These are phyloP conservation scores for Zaprionus ghesquierei DNA, from an alignment of 1,140 invertebrate species.

Conservation along the genomic window DNA sequence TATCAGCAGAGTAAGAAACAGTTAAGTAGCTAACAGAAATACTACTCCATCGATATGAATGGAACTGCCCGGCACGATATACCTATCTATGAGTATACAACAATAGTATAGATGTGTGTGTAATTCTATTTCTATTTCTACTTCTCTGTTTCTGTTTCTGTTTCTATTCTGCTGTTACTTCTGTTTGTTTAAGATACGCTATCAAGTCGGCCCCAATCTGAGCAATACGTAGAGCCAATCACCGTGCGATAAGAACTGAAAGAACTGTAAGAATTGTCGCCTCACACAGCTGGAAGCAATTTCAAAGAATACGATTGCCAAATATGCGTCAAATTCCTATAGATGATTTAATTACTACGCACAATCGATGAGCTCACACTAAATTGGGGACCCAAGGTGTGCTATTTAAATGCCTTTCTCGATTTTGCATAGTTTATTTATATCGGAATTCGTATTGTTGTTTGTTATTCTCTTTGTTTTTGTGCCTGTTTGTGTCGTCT, in stretches of 20 bases:
- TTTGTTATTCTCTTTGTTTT: neutral
- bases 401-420: constrained; percentile 23
- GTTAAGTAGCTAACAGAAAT: constrained; percentile 30
- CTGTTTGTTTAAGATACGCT: constrained; percentile 58
- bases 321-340: constrained; percentile 8
- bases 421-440: constrained; percentile 32
- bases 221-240: constrained; percentile 26
- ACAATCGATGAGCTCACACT: constrained; percentile 54
- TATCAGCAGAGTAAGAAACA: constrained; percentile 56
- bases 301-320: neutral
- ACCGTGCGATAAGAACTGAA: constrained; percentile 25
- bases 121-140: neutral
- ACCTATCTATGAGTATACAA: neutral
- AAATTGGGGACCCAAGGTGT: constrained; percentile 19
- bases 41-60: constrained; percentile 47
- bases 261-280: constrained; percentile 19
- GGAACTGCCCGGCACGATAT: constrained; percentile 21
- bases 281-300: neutral
- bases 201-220: constrained; percentile 30
- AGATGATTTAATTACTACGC: constrained; percentile 43
- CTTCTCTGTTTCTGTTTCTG: neutral
- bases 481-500: constrained; percentile 14
- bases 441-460: constrained; percentile 21
- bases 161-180: neutral
- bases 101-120: neutral